Conservation (phyloP, 2,888 invertebrate species). For the Meganola albula region DNA sequence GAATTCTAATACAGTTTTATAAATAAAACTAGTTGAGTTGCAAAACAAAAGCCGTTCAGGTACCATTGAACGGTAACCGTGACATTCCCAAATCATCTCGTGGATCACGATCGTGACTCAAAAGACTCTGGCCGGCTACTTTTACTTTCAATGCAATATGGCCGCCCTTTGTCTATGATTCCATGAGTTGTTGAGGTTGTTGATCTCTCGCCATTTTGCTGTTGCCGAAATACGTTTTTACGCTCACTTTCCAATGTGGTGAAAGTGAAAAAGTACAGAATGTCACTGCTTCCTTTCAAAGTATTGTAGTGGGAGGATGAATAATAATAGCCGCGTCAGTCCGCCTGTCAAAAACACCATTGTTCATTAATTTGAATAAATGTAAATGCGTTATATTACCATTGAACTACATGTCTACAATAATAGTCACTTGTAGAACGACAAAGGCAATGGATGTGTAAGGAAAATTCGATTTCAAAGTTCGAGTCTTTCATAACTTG, state of each 20-base stretch:
- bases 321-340: conserved; percentile 56
- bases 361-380: conserved; percentile 44
- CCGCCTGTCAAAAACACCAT: conserved; percentile 46
- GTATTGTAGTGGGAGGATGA: conserved; percentile 70
- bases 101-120: conserved; percentile 62
- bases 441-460: too few relatives aligned
- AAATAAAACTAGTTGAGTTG: conserved; percentile 38
- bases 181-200: conserved; percentile 58
- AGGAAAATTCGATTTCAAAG: too few relatives aligned
- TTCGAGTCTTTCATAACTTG: too few relatives aligned
- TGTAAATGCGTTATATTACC: conserved; percentile 19
- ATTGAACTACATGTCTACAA: too few relatives aligned
- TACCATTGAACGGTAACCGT: conserved; percentile 52
- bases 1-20: conserved; percentile 18
- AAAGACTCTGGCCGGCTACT: conserved; percentile 48
- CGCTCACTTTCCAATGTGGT: conserved; percentile 77
- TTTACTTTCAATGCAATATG: conserved; percentile 69
- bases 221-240: conserved; percentile 76
- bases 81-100: conserved; percentile 74
- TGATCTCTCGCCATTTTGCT: conserved; percentile 62
- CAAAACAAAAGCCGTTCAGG: conserved; percentile 43
- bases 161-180: conserved; percentile 65
- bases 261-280: conserved; percentile 75
- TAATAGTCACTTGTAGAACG: too few relatives aligned
- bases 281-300: conserved; percentile 74